A percentile compares a stretch with the other conserved stretches of the same genome.
Evolutionary conservation across 2,888 invertebrate genomes (phyloP).

Genomic region (Acanthosepion esculentum): DNA sequence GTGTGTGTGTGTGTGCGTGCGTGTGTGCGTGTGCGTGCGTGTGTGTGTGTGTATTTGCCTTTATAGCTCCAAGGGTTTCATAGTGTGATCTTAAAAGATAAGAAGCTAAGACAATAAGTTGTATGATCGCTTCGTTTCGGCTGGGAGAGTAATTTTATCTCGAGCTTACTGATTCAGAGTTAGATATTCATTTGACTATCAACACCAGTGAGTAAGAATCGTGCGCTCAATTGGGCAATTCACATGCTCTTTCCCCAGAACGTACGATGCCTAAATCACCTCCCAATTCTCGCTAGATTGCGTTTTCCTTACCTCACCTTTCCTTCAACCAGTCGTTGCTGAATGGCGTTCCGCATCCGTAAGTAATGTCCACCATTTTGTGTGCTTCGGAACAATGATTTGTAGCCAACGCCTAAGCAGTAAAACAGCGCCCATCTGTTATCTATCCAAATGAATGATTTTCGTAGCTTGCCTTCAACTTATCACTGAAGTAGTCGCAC

Average conservation of each 20-base stretch:
- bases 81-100: not conserved
- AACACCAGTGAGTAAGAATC: not conserved
- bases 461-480: not conserved
- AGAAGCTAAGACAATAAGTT: not conserved
- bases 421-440: constrained; percentile 33
- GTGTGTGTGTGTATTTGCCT: too few relatives aligned
- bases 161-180: not conserved
- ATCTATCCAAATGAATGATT: constrained; percentile 13
- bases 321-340: not conserved
- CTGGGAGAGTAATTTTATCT: not conserved
- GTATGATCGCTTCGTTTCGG: not conserved
- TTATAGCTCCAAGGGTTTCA: not conserved
- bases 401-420: not conserved
- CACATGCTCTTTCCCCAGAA: not conserved
- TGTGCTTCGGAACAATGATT: not conserved
- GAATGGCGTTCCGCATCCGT: not conserved
- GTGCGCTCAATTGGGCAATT: not conserved
- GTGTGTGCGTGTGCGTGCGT: too few relatives aligned
- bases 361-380: constrained; percentile 33
- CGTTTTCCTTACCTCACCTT: not conserved
- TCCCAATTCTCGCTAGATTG: not conserved
- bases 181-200: not conserved
- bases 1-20: too few relatives aligned
- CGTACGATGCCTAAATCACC: constrained; percentile 5
- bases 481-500: not conserved